Evolutionary conservation across 37 sponge, comb jelly and placozoan species (phyloP).

Genomic region (Diacarnus erythraeanus): DNA sequence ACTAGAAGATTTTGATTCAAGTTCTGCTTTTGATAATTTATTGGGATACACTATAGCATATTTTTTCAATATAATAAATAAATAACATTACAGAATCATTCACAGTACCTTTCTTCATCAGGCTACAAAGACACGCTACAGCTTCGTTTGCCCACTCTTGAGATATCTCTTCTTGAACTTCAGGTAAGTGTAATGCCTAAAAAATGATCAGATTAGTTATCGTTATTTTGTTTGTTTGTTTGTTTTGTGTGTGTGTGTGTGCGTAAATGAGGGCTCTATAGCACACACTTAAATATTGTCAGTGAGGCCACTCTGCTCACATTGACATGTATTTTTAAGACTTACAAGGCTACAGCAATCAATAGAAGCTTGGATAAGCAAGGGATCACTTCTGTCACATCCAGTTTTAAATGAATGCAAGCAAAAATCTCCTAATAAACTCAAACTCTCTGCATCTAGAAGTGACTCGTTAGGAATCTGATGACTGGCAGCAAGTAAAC

Average conservation of each 20-base stretch:
- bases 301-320: background rate
- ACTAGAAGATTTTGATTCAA: background rate
- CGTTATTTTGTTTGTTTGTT: too few relatives aligned
- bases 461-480: conserved; percentile 10
- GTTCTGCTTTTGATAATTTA: background rate
- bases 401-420: background rate
- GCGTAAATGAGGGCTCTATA: background rate
- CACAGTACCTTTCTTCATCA: conserved; percentile 2
- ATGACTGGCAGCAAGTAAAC: conserved; percentile 22
- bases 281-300: background rate
- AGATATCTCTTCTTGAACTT: background rate
- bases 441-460: conserved; percentile 5
- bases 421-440: background rate
- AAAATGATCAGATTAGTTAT: too few relatives aligned
- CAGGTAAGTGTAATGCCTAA: conserved; percentile 13
- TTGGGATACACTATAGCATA: background rate
- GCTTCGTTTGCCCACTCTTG: conserved; percentile 17
- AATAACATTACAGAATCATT: background rate
- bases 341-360: conserved; percentile 56
- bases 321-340: background rate
- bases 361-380: conserved; percentile 16
- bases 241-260: too few relatives aligned
- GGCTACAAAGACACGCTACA: background rate
- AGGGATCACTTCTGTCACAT: background rate
- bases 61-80: background rate